Evolutionary conservation across 1,140 invertebrate species (phyloP).

Genomic region (Pomacea maculata): DNA sequence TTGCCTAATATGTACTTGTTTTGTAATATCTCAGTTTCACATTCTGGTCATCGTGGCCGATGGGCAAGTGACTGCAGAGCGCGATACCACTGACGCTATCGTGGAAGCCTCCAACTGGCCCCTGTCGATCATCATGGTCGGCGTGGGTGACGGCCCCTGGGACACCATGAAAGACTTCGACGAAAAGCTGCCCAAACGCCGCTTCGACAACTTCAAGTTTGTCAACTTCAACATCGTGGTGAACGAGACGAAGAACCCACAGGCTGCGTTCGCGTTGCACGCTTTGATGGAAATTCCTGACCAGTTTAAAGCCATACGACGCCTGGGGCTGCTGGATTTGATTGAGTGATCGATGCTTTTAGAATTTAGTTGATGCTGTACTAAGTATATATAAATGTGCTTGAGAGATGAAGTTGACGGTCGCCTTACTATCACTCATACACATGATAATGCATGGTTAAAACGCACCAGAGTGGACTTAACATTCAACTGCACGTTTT

Average conservation of each 20-base stretch:
- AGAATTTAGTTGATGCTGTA: no score
- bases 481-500: no score
- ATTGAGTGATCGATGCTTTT: neutral
- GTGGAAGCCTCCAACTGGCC: constrained; percentile 69
- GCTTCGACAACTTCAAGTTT: constrained; percentile 71
- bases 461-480: no score
- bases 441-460: no score
- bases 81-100: constrained; percentile 65
- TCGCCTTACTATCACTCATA: no score
- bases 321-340: constrained; percentile 44
- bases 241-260: constrained; percentile 59
- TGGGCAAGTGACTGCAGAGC: constrained; percentile 68
- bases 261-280: constrained; percentile 66
- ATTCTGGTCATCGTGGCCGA: constrained; percentile 69
- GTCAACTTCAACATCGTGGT: constrained; percentile 66
- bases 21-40: constrained; percentile 60
- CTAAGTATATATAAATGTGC: no score
- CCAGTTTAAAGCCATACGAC: constrained; percentile 67
- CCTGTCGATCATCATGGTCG: constrained; percentile 69
- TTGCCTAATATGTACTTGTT: no score
- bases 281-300: constrained; percentile 69
- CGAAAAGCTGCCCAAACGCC: constrained; percentile 66
- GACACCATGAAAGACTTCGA: constrained; percentile 69
- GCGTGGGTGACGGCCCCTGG: constrained; percentile 70
- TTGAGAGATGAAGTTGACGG: no score